Evolutionary conservation across 2,888 invertebrate genomes (phyloP), one percentile per base, ranked within the genome.

Genomic region (Marasmarcha lunaedactyla): DNA sequence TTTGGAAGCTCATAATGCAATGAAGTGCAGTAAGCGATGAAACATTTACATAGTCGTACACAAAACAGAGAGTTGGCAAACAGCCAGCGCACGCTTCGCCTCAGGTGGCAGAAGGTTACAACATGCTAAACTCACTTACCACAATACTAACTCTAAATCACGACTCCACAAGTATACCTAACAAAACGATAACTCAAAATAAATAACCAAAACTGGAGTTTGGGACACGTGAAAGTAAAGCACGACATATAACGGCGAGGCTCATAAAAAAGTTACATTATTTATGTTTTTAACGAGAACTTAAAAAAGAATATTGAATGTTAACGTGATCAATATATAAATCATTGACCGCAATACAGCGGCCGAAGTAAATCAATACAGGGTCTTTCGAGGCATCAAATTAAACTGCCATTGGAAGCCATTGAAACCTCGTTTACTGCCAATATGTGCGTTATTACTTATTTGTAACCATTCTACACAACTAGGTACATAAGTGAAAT

Each of bases 351-450:
- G 25, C 25, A 25, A 25, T 25, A 9, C 6, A 5, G 25, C 6
- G 6, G 25, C 25, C 11, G 10, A 30, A 7, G 30, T n/a, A 11
- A 44, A 40, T 41, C 47, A 42, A 45, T 47, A 46, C 49, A 47
- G 54, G 49, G 60, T 52, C 50, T 47, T 57, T 52, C 59, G 51
- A 63, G 64, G 54, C 53, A 60, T 63, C 62, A 63, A 67, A 71
- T 68, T 59, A 66, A 69, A 67, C 62, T 47, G 53, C 58, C 61
- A 74, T 73, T 72, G 62, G 64, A 57, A 55, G 53, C 70, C 71
- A 73, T 72, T 70, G 64, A 49, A 49, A 54, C 47, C 48, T 45
- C 44, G 47, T 49, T 43, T 47, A 45, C 20, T 20, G 7, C 20
- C 20, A 20, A 20, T 20, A 20, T 20, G 20, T 20, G 20, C 20